Conservation (phyloP, 2,113 vertebrate species). For the Shinisaurus crocodilurus region DNA sequence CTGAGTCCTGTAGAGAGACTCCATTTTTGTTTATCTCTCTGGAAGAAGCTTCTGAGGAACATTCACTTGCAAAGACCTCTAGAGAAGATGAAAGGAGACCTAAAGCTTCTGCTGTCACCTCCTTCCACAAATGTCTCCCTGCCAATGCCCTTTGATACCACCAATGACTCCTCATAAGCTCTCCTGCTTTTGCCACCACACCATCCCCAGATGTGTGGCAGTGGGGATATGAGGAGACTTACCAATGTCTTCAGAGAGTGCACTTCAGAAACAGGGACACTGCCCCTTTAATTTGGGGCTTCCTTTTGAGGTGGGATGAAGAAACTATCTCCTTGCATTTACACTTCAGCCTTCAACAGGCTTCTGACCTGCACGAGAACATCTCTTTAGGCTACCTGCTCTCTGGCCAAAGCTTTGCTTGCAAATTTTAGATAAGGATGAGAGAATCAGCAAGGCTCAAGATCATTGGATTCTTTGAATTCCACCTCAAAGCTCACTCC, state of each 20-base stretch:
- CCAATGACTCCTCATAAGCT: not conserved
- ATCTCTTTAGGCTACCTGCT: not conserved
- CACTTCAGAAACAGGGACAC: not conserved
- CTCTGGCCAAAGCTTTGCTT: not conserved
- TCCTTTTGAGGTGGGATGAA: no score
- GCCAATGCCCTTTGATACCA: not conserved
- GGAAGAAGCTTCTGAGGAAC: not conserved
- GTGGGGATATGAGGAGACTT: not conserved
- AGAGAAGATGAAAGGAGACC: not conserved
- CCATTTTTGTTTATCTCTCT: not conserved
- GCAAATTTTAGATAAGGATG: not conserved
- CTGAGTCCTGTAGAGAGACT: no score
- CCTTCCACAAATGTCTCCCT: not conserved
- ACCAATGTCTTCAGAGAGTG: not conserved
- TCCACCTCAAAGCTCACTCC: no score
- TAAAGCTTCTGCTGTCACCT: not conserved
- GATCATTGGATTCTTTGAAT: no score
- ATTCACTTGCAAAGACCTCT: not conserved
- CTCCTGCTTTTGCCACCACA: not conserved
- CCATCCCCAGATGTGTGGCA: not conserved
- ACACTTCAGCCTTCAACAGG: not conserved
- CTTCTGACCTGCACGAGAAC: not conserved
- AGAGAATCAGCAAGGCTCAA: no score
- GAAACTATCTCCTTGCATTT: not conserved
- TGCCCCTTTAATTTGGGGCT: no score